Percentiles rank a stretch among this genome's conserved stretches.
Evolutionary conservation across 1,140 invertebrate genomes (phyloP).

Genomic region (Akabosia matsudoensis): DNA sequence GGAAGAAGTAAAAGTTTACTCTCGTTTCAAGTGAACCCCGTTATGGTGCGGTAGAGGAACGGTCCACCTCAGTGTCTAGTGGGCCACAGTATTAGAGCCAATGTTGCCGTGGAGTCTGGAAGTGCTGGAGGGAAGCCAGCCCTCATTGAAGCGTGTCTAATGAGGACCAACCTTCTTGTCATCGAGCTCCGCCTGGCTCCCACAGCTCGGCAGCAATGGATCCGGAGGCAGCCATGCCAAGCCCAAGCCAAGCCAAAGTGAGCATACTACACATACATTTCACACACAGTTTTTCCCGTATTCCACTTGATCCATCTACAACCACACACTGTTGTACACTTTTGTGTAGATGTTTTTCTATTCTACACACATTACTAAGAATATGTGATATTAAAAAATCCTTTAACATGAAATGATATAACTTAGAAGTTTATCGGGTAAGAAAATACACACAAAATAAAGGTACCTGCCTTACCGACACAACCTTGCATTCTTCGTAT

Average conservation of each 20-base stretch:
- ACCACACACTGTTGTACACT: neutral
- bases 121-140: conserved; percentile 27
- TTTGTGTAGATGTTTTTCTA: too few species aligned
- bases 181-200: conserved; percentile 39
- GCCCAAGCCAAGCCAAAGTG: conserved; percentile 17
- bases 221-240: conserved; percentile 41
- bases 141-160: conserved; percentile 33
- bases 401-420: too few species aligned
- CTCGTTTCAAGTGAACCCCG: neutral
- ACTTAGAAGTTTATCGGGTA: too few species aligned
- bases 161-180: conserved; percentile 39
- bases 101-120: conserved; percentile 27
- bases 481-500: too few species aligned
- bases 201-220: conserved; percentile 34
- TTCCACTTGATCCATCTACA: conserved; percentile 28
- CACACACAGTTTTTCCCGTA: too few species aligned
- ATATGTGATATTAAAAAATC: too few species aligned
- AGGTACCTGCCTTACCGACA: too few species aligned
- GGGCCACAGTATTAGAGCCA: conserved; percentile 22
- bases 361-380: too few species aligned
- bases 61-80: conserved; percentile 25
- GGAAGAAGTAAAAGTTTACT: neutral
- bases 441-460: too few species aligned
- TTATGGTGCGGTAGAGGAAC: conserved; percentile 24
- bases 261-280: conserved; percentile 22